Evolutionary conservation across 1,140 invertebrate genomes (phyloP).

Genomic region (Trachymyrmex septentrionalis): DNA sequence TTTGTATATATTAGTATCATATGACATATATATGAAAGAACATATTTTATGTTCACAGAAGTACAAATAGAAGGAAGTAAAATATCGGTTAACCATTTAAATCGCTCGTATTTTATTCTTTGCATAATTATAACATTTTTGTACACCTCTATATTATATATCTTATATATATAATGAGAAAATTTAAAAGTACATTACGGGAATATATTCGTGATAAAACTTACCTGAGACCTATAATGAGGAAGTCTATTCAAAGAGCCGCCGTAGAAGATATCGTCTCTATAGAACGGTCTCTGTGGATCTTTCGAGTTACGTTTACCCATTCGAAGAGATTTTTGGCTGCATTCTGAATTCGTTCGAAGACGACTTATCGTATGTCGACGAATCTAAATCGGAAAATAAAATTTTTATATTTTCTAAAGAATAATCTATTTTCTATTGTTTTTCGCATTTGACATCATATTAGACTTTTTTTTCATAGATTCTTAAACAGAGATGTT

Average conservation of each 20-base stretch:
- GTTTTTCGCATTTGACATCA: background rate
- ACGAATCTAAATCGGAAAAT: slow-evolving; percentile 82
- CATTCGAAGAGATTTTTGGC: slow-evolving; percentile 82
- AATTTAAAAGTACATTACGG: background rate
- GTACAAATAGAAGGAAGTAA: background rate
- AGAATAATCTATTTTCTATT: background rate
- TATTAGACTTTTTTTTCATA: background rate
- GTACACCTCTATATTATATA: background rate
- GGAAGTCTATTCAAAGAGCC: slow-evolving; percentile 93
- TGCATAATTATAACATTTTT: background rate
- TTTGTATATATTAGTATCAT: background rate
- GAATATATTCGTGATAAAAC: background rate
- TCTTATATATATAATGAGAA: background rate
- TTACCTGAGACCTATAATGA: slow-evolving; percentile 92
- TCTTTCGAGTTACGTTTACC: slow-evolving; percentile 81
- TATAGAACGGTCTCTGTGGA: slow-evolving; percentile 91
- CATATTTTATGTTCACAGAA: background rate
- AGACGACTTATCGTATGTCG: slow-evolving; percentile 88
- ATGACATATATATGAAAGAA: background rate
- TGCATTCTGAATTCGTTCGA: slow-evolving; percentile 84
- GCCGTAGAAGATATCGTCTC: slow-evolving; percentile 96
- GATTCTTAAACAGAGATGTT: background rate
- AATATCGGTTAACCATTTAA: background rate
- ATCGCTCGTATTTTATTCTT: background rate
- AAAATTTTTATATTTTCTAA: background rate